Percentiles rank a stretch among this genome's conserved stretches.
Evolutionary conservation across 23 tunicate genomes (phyloP).

Genomic region (Trididemnum miniatum): DNA sequence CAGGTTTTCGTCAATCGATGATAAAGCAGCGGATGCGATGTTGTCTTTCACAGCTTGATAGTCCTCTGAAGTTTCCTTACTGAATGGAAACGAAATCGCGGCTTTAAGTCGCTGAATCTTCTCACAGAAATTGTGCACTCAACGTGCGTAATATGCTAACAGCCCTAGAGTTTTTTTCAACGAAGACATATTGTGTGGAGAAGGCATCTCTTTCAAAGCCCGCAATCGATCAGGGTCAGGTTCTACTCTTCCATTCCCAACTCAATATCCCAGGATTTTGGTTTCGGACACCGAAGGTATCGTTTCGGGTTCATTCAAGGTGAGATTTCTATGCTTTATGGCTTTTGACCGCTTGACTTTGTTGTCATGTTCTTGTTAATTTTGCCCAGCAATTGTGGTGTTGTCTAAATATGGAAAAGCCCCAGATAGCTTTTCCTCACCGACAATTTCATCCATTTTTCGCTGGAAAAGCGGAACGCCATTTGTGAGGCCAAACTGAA

Average conservation of each 20-base stretch:
- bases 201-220: not conserved
- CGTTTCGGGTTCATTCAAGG: not conserved
- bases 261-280: not conserved
- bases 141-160: not conserved
- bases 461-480: not conserved
- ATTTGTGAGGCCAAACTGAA: not conserved
- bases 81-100: not conserved
- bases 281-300: not conserved
- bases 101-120: not conserved
- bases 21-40: not conserved
- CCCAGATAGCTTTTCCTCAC: not conserved
- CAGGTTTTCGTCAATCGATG: not conserved
- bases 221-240: not conserved
- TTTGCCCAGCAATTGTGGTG: not conserved
- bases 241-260: not conserved
- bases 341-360: not conserved
- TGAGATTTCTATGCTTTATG: not conserved
- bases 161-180: not conserved
- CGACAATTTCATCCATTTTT: not conserved
- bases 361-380: not conserved
- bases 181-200: not conserved
- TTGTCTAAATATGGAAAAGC: not conserved
- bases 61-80: not conserved
- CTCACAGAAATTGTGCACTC: not conserved
- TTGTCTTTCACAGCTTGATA: not conserved